Percentiles rank a stretch among this genome's conserved stretches.
phyloP scores from a whole-genome alignment of 2,888 invertebrate species.

The Apeira syringaria region DNA sequence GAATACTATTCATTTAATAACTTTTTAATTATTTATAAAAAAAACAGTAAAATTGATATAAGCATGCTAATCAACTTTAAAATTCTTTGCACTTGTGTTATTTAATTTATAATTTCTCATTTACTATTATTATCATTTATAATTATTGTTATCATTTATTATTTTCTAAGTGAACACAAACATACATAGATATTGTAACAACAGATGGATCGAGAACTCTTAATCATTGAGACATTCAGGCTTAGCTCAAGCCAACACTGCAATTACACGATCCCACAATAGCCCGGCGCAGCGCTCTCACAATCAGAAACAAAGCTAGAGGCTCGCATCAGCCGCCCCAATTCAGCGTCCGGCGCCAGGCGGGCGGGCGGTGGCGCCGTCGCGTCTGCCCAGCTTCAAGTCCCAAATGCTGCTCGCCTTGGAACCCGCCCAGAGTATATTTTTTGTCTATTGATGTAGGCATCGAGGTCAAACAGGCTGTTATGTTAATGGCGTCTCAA shows the following conservation, averaged over 20 bases:
- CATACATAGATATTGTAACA: too few relatives aligned
- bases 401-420: constrained; percentile 59
- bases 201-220: background rate
- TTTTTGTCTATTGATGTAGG: constrained; percentile 73
- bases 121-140: too few relatives aligned
- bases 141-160: too few relatives aligned
- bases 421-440: constrained; percentile 76
- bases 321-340: constrained; percentile 28
- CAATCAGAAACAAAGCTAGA: constrained; percentile 16
- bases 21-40: too few relatives aligned
- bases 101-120: too few relatives aligned
- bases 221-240: background rate
- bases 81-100: too few relatives aligned
- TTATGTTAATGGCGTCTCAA: constrained; percentile 72
- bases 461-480: constrained; percentile 69
- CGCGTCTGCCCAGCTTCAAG: constrained; percentile 67
- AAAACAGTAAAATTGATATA: too few relatives aligned
- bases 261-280: constrained; percentile 17
- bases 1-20: too few relatives aligned
- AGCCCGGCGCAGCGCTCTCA: constrained; percentile 12
- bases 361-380: constrained; percentile 70
- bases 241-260: constrained; percentile 6
- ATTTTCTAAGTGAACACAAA: too few relatives aligned
- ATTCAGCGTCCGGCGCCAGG: constrained; percentile 51
- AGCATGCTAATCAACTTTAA: too few relatives aligned